Evolutionary conservation across 2,113 vertebrate genomes (phyloP).

Genomic region (Podarcis cretensis): DNA sequence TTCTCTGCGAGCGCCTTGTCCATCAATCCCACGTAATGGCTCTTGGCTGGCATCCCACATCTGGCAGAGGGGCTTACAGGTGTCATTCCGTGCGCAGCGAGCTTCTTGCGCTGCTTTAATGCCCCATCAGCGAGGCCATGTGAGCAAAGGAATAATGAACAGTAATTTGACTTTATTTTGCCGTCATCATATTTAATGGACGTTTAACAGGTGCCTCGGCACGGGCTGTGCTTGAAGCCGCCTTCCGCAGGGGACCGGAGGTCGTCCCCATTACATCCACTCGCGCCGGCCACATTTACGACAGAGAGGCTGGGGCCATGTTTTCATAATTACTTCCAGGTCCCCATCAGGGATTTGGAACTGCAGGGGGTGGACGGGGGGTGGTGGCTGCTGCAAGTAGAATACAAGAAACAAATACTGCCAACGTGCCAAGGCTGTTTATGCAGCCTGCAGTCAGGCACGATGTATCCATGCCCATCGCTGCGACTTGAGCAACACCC

Average conservation of each 20-base stretch:
- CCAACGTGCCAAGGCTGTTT: neutral
- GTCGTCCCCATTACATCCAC: neutral
- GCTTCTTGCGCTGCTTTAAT: accelerated
- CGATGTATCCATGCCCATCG: neutral
- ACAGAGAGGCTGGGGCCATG: accelerated
- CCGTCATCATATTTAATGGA: neutral
- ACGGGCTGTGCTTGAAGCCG: neutral
- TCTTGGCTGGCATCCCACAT: conserved; percentile 16
- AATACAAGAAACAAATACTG: neutral
- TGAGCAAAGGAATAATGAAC: neutral
- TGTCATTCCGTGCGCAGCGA: accelerated
- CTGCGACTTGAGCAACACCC: neutral
- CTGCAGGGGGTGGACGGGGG: neutral
- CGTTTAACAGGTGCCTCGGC: neutral
- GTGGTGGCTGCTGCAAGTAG: neutral
- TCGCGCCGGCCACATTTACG: neutral
- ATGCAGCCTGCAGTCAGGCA: neutral
- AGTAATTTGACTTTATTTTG: neutral
- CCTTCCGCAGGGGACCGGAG: neutral
- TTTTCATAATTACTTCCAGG: accelerated
- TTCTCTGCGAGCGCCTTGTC: neutral
- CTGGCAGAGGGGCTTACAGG: neutral
- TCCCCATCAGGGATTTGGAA: neutral
- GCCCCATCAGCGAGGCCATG: accelerated
- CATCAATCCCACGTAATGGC: conserved; percentile 9